These are phyloP conservation scores for Colletes gigas DNA, from an alignment of 1,140 invertebrate species.

Conservation along the genomic window DNA sequence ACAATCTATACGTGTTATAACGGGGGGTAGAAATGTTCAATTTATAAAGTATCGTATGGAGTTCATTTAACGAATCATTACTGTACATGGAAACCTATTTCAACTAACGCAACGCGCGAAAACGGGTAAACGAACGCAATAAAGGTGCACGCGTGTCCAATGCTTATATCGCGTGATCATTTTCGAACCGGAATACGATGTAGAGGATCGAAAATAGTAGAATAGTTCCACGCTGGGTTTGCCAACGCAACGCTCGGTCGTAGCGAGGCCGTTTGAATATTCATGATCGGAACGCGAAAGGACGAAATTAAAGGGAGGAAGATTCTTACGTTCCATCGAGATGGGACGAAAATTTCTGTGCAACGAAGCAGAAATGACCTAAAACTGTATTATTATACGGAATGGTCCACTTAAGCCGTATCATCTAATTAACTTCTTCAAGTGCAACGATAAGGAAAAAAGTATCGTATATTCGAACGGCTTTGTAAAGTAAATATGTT, in stretches of 20 bases:
- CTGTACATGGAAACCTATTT: not conserved
- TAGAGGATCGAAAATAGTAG: not conserved
- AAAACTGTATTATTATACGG: not conserved
- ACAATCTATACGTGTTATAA: too few relatives aligned
- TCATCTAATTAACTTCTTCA: too few relatives aligned
- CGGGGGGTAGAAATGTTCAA: too few relatives aligned
- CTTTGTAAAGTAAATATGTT: too few relatives aligned
- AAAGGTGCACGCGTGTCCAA: not conserved
- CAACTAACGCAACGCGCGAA: not conserved
- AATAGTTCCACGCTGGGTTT: not conserved
- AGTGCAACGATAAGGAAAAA: too few relatives aligned
- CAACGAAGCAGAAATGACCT: too few relatives aligned
- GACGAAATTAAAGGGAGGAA: conserved; percentile 20
- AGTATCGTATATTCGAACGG: too few relatives aligned
- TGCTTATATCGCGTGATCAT: conserved; percentile 23
- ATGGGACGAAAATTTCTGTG: not conserved
- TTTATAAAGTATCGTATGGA: too few relatives aligned
- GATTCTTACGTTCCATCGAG: not conserved
- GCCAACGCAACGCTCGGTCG: not conserved
- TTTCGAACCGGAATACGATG: not conserved
- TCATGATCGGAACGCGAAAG: conserved; percentile 12
- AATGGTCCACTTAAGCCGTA: too few relatives aligned
- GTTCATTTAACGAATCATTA: too few relatives aligned
- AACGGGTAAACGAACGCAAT: not conserved
- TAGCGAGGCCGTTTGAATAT: not conserved